A percentile compares a stretch with the other conserved stretches of the same genome.
Evolutionary conservation across 2,113 vertebrate species (phyloP).

Genomic region (Ochotona curzoniae): DNA sequence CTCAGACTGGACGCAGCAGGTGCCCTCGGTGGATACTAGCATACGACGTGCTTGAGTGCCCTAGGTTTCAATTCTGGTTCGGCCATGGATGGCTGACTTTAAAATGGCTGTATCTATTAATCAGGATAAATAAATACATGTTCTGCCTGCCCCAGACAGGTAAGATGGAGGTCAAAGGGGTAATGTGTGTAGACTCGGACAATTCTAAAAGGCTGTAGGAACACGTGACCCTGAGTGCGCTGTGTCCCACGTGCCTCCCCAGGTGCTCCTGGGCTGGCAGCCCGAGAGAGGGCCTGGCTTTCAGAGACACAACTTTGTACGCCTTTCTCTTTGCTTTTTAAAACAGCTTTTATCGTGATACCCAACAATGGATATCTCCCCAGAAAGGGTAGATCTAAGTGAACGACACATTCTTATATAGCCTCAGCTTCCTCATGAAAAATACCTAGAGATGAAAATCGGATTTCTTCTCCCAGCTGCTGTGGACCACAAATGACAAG

Average conservation of each 20-base stretch:
- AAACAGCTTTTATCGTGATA: not conserved
- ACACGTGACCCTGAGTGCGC: not conserved
- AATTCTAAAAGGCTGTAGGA: not conserved
- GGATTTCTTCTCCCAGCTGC: not conserved
- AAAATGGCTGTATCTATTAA: not conserved
- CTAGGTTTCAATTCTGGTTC: not conserved
- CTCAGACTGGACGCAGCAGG: not conserved
- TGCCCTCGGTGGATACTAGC: not conserved
- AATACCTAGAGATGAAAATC: not conserved
- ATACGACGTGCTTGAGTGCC: not conserved
- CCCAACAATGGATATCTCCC: not conserved
- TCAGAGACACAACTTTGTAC: too few relatives aligned
- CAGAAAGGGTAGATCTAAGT: slow-evolving; percentile 16
- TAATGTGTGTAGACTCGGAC: not conserved
- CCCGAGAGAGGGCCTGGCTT: too few relatives aligned
- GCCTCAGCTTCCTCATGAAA: not conserved
- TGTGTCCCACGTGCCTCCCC: not conserved
- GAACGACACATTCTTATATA: not conserved
- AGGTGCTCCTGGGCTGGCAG: too few relatives aligned
- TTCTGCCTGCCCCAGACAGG: not conserved
- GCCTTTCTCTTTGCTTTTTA: too few relatives aligned
- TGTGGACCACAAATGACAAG: not conserved
- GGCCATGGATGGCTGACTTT: not conserved
- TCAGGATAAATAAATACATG: not conserved
- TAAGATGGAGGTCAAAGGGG: not conserved